phyloP scores from a whole-genome alignment of 2,888 invertebrate species.

The Iphiclides podalirius region DNA sequence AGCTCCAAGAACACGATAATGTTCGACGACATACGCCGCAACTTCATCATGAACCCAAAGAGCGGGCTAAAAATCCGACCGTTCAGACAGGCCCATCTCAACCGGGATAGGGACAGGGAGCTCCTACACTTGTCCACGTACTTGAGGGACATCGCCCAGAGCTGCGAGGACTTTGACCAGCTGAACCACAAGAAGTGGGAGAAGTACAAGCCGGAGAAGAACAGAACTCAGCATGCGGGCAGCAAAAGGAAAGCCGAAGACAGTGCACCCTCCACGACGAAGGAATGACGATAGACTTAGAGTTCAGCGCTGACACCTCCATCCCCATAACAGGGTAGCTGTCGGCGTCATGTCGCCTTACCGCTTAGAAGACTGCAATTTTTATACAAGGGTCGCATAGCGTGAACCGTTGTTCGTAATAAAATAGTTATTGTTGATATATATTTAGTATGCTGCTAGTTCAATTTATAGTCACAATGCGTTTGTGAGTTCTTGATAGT shows the following conservation, averaged over 20 bases:
- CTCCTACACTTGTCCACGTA: constrained; percentile 89
- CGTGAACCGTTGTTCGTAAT: constrained; percentile 25
- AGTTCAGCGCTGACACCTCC: neutral
- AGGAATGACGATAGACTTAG: constrained; percentile 56
- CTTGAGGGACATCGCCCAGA: constrained; percentile 88
- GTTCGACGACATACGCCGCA: constrained; percentile 97
- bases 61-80: constrained; percentile 94
- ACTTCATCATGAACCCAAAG: constrained; percentile 98
- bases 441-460: constrained; percentile 16
- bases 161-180: constrained; percentile 89
- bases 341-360: constrained; percentile 36
- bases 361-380: constrained; percentile 40
- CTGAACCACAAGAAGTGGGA: constrained; percentile 97
- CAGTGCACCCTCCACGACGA: constrained; percentile 50
- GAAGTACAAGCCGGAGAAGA: constrained; percentile 81
- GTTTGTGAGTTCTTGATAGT: constrained; percentile 3
- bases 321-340: neutral
- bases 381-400: constrained; percentile 14
- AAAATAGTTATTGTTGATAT: constrained; percentile 12
- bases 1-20: constrained; percentile 96
- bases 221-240: constrained; percentile 49
- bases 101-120: constrained; percentile 91
- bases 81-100: constrained; percentile 94
- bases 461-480: constrained; percentile 15
- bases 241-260: constrained; percentile 75